Conservation (phyloP, 2,113 vertebrate species). For the Penelope pileata region DNA sequence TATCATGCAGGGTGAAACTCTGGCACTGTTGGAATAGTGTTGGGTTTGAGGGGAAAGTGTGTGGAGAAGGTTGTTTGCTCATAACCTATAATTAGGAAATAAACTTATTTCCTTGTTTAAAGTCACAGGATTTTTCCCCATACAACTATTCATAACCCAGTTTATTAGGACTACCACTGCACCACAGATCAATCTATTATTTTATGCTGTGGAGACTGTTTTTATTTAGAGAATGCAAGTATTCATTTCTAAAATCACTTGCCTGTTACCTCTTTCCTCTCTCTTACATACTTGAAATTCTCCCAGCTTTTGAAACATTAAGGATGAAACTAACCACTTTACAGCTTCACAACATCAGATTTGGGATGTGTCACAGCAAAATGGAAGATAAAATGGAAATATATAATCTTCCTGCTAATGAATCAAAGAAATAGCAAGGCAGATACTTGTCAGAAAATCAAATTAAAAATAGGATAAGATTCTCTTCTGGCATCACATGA, state of each 20-base stretch:
- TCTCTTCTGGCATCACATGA: not conserved
- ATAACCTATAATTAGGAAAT: not conserved
- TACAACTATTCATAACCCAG: not conserved
- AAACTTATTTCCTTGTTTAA: not conserved
- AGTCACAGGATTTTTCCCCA: not conserved
- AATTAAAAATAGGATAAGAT: not conserved
- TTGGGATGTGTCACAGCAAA: not conserved
- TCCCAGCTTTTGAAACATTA: not conserved
- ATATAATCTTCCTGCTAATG: not conserved
- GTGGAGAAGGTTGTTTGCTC: not conserved
- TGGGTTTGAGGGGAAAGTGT: not conserved
- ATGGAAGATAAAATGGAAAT: not conserved
- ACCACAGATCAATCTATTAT: not conserved
- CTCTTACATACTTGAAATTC: not conserved
- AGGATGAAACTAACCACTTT: not conserved
- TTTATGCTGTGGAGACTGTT: not conserved
- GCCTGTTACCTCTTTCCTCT: not conserved
- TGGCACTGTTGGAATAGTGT: not conserved
- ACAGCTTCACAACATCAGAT: not conserved
- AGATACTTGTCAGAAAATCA: not conserved
- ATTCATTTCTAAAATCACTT: not conserved
- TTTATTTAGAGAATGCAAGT: not conserved
- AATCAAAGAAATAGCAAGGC: not conserved
- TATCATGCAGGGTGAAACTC: not conserved
- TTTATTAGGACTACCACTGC: not conserved